These are phyloP conservation scores for Ia io DNA, from an alignment of 2,113 vertebrate genomes.

Conservation along the genomic window DNA sequence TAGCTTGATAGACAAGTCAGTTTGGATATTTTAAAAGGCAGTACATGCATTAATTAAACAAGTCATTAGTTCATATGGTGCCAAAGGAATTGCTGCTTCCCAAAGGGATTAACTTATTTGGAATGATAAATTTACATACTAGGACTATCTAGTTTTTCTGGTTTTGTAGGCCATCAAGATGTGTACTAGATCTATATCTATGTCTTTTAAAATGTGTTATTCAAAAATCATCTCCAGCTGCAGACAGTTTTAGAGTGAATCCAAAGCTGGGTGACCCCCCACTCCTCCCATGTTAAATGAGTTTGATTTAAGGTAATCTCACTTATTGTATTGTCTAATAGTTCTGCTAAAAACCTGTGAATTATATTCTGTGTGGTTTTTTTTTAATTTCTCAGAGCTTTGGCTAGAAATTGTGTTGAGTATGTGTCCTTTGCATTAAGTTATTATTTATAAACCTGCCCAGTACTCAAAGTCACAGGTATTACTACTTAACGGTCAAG, in stretches of 20 bases:
- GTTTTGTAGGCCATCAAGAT: neutral
- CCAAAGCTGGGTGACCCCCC: neutral
- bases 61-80: neutral
- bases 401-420: neutral
- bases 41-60: neutral
- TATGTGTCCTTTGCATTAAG: neutral
- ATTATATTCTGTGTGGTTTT: neutral
- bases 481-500: neutral
- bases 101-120: neutral
- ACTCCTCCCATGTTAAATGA: neutral
- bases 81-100: neutral
- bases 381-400: neutral
- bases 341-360: neutral
- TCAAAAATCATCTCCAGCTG: slow-evolving; percentile 9
- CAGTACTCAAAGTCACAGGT: neutral
- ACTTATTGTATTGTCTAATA: neutral
- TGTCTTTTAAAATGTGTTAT: slow-evolving; percentile 13
- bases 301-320: neutral
- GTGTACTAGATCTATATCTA: neutral
- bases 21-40: neutral
- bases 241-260: neutral
- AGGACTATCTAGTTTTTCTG: neutral
- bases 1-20: neutral
- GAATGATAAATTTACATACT: neutral
- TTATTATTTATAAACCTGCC: neutral